phyloP scores from a whole-genome alignment of 37 sponge, comb jelly and placozoan genomes.

The Eunapius fragilis region DNA sequence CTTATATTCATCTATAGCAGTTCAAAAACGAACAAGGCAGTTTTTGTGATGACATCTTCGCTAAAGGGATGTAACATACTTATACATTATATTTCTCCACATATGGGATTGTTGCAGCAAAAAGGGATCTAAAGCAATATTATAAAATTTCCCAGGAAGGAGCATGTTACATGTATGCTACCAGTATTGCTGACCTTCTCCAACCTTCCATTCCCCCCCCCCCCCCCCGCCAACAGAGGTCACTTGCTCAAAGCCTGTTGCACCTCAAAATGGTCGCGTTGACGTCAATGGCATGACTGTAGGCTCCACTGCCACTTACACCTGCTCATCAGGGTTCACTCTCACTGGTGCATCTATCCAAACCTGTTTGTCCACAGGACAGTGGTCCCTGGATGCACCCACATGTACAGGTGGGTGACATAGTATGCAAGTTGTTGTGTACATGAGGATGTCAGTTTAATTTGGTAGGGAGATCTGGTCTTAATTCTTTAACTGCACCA shows the following conservation, averaged over 20 bases:
- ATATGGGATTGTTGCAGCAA: too few relatives aligned
- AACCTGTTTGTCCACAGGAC: conserved; percentile 29
- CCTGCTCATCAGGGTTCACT: conserved; percentile 48
- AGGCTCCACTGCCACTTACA: conserved; percentile 52
- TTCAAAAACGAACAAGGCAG: too few relatives aligned
- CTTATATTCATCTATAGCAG: too few relatives aligned
- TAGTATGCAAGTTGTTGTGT: neutral
- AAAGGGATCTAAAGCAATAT: too few relatives aligned
- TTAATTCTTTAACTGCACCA: too few relatives aligned
- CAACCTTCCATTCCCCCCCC: too few relatives aligned
- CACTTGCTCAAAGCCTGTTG: conserved; percentile 35
- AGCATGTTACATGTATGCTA: too few relatives aligned
- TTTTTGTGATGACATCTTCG: too few relatives aligned
- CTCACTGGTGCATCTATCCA: conserved; percentile 27
- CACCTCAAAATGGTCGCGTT: conserved; percentile 54
- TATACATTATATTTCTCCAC: too few relatives aligned
- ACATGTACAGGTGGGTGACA: conserved; percentile 51
- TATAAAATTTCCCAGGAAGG: too few relatives aligned
- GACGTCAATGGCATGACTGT: conserved; percentile 11
- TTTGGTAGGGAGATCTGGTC: too few relatives aligned
- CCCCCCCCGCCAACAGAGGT: conserved; percentile 34
- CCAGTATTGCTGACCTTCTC: neutral
- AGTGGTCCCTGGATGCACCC: conserved; percentile 63
- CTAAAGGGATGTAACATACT: too few relatives aligned
- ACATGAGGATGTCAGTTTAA: neutral